Percentiles rank a stretch among this genome's conserved stretches.
These are phyloP conservation scores for Onychorhynchus coronatus DNA, from an alignment of 2,113 vertebrate genomes.

Conservation along the genomic window DNA sequence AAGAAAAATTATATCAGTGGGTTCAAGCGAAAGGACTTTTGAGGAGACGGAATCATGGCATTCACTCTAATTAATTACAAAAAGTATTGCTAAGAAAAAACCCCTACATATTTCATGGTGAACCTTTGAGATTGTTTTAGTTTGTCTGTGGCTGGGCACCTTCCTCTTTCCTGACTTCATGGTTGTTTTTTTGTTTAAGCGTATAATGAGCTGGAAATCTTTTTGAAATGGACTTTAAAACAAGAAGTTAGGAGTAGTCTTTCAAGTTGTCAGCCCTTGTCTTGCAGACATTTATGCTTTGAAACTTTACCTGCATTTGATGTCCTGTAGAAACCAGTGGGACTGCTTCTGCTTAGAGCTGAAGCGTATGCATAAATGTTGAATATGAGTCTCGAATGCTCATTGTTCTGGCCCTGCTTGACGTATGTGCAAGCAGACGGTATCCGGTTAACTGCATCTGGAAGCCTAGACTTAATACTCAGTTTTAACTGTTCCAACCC, in stretches of 20 bases:
- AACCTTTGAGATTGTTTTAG: neutral
- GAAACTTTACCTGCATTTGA: neutral
- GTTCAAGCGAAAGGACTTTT: neutral
- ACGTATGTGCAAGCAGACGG: neutral
- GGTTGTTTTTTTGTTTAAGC: neutral
- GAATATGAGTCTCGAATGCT: neutral
- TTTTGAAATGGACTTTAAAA: neutral
- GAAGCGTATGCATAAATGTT: neutral
- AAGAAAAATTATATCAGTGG: neutral
- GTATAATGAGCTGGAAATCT: neutral
- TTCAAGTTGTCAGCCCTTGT: neutral
- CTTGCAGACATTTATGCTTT: neutral
- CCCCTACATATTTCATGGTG: too few relatives aligned
- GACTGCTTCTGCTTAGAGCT: neutral
- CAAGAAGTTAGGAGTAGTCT: neutral
- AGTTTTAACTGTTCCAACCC: neutral
- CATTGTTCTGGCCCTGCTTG: neutral
- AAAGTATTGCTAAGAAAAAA: neutral
- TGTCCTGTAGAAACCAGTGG: constrained; percentile 23
- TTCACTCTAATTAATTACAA: neutral
- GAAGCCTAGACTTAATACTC: neutral
- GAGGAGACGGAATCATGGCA: neutral
- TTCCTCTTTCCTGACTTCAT: neutral
- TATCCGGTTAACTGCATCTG: neutral
- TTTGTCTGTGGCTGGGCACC: neutral